Evolutionary conservation across 1,140 invertebrate species (phyloP), one percentile per base, ranked within the genome.

Genomic region (Eulimnadia texana): DNA sequence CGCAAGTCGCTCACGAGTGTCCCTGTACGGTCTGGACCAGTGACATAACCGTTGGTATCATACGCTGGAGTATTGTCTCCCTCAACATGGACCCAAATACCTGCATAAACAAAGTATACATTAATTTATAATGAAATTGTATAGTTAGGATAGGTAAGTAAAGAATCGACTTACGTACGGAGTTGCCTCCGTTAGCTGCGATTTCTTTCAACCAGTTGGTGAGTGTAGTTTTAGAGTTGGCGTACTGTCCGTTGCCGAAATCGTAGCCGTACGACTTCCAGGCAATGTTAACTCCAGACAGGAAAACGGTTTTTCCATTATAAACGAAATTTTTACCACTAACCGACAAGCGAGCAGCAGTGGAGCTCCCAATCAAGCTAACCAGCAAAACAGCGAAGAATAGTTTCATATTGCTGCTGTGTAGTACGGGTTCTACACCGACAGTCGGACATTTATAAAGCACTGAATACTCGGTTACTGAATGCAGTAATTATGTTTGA

Each of bases 81-180:
- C 53, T 73, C 72, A 13, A 73, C 69, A 64, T 76, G 74, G 6
- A 75, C 51, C 74, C 74, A 76, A 1, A 72, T 66, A 23, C 74
- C 74, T 75, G 22, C 22, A 59, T 56, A 51, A 50, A 20, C 51
- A 20, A 56, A 58, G 42, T 28, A 11, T 25, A 20, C 28, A 54
- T 54, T 22, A 11, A 23, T 13, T 11, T 54, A 13, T 20, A 54
- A 2, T 54, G 11, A 16, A 54, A 20, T 54, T 2, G 20, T 13
- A 23, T 54, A 20, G 25, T 1, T 54, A 2, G 25, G 20, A 23
- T 23, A 24, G 24, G 29, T 24, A 23, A 23, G 11, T 2, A 28
- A 6, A 22, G 6, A 56, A 10, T 19, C 22, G 16, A 68, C 72
- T 71, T 68, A 75, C 74, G 66, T 25, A 73, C 63, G 2, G 72